phyloP scores from a whole-genome alignment of 2,888 invertebrate species.

The Helobdella robusta region DNA sequence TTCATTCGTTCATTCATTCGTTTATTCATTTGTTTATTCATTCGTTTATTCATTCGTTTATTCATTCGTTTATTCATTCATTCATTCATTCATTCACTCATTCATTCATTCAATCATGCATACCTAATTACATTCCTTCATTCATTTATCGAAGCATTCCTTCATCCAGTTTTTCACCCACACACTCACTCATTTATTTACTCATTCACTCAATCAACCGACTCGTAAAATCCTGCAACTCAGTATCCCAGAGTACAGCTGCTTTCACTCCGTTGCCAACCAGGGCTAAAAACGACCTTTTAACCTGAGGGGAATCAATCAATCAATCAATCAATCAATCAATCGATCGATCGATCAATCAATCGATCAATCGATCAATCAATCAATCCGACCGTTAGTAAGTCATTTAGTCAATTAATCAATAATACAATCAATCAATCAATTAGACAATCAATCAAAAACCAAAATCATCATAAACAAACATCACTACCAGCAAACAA shows the following conservation, averaged over 20 bases:
- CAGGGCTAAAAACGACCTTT: slow-evolving; percentile 90
- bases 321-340: no score
- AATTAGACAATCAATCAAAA: no score
- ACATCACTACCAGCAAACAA: no score
- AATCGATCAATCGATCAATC: no score
- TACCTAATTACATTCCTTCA: neutral
- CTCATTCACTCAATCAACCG: slow-evolving; percentile 28
- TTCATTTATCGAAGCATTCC: neutral
- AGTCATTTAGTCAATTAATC: no score
- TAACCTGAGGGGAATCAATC: no score
- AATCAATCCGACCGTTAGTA: no score
- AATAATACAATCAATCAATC: no score
- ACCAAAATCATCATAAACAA: no score
- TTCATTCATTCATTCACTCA: neutral
- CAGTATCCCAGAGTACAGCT: slow-evolving; percentile 92
- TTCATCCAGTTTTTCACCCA: neutral
- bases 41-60: slow-evolving; percentile 36
- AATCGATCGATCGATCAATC: no score
- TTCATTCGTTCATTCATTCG: no score
- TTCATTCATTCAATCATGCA: neutral
- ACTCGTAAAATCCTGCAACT: slow-evolving; percentile 82
- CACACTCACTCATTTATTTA: neutral
- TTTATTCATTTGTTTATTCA: no score
- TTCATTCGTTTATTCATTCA: neutral
- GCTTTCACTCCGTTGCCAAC: slow-evolving; percentile 97